phyloP scores from a whole-genome alignment of 2,113 vertebrate species.

The Tapirus terrestris region DNA sequence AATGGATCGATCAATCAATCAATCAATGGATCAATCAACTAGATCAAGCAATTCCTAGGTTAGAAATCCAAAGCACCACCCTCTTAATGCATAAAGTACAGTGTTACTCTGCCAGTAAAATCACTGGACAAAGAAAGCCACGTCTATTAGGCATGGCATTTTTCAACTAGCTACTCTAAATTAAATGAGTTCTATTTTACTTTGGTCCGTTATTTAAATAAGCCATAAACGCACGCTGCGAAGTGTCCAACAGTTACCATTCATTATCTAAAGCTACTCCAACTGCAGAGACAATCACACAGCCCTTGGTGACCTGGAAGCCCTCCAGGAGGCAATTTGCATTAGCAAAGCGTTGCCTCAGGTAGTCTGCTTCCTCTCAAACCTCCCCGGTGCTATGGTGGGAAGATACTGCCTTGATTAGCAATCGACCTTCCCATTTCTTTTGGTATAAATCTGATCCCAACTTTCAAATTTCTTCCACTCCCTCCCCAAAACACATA shows the following conservation, averaged over 20 bases:
- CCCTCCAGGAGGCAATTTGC: conserved; percentile 74
- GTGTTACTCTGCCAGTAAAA: neutral
- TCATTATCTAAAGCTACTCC: conserved; percentile 65
- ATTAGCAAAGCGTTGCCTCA: conserved; percentile 58
- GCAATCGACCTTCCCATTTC: neutral
- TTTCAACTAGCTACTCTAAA: conserved; percentile 40
- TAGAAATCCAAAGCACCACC: neutral
- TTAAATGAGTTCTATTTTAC: conserved; percentile 49
- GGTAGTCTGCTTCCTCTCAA: neutral
- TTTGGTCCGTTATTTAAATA: conserved; percentile 64
- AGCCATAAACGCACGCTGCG: conserved; percentile 29
- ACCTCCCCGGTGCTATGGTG: neutral
- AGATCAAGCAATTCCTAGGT: neutral
- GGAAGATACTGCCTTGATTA: conserved; percentile 34
- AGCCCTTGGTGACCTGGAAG: conserved; percentile 68
- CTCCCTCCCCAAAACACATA: neutral
- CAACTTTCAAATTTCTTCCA: neutral
- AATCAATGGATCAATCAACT: neutral
- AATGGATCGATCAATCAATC: neutral
- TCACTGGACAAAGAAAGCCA: neutral
- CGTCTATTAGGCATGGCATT: neutral
- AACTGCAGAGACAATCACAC: conserved; percentile 44
- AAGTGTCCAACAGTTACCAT: conserved; percentile 64
- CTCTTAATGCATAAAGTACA: neutral
- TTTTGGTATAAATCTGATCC: conserved; percentile 32